Percentiles rank a stretch among this genome's conserved stretches.
Evolutionary conservation across 2,113 vertebrate species (phyloP).

Genomic region (Stigmatopora argus): DNA sequence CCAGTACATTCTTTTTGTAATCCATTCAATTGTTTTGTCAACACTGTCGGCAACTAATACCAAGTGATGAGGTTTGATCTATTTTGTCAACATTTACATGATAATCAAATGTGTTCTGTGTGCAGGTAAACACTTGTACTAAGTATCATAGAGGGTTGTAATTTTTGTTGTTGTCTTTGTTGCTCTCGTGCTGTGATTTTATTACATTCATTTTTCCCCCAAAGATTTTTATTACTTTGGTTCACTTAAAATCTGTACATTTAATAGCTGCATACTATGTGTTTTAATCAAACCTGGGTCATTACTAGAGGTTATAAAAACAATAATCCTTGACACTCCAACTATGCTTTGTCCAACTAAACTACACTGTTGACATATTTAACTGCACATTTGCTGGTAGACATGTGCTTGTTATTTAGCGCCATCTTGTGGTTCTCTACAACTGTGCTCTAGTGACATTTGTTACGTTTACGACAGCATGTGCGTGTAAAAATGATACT

Average conservation of each 20-base stretch:
- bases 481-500: no score
- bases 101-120: slow-evolving; percentile 44
- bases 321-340: slow-evolving; percentile 7
- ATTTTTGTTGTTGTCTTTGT: not conserved
- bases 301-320: slow-evolving; percentile 9
- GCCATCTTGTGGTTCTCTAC: slow-evolving; percentile 44
- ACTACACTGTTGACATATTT: not conserved
- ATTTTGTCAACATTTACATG: slow-evolving; percentile 20
- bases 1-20: not conserved
- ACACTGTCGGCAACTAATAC: slow-evolving; percentile 19
- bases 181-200: not conserved
- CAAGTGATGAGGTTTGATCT: not conserved
- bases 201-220: not conserved
- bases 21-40: slow-evolving; percentile 6
- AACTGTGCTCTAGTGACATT: slow-evolving; percentile 2
- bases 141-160: not conserved
- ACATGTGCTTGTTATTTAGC: slow-evolving; percentile 31
- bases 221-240: slow-evolving; percentile 9
- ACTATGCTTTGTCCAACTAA: slow-evolving; percentile 4
- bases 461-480: no score
- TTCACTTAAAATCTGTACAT: slow-evolving; percentile 17
- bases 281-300: slow-evolving; percentile 16
- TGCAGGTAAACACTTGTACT: slow-evolving; percentile 14
- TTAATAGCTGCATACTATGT: slow-evolving; percentile 21
- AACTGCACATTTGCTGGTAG: slow-evolving; percentile 2